Evolutionary conservation across 2,113 vertebrate species (phyloP).

Genomic region (Alethe castanea): DNA sequence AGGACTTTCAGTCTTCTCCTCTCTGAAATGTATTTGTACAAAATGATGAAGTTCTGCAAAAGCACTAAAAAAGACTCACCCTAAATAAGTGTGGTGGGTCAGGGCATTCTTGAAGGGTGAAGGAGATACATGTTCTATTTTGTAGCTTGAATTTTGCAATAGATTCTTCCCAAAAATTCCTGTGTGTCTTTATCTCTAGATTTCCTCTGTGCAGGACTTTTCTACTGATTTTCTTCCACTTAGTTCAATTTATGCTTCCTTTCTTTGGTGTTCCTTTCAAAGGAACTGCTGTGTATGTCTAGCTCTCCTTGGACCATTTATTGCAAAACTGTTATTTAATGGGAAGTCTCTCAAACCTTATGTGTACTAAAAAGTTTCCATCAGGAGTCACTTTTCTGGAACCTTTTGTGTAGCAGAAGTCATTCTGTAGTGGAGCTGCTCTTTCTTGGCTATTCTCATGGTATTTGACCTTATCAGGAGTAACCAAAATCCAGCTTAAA

Average conservation of each 20-base stretch:
- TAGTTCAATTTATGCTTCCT: not conserved
- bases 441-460: not conserved
- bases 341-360: not conserved
- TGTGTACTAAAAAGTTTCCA: not conserved
- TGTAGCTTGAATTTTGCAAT: not conserved
- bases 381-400: not conserved
- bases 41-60: not conserved
- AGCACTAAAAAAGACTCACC: not conserved
- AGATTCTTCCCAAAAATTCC: not conserved
- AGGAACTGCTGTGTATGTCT: not conserved
- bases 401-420: not conserved
- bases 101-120: not conserved
- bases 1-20: not conserved
- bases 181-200: not conserved
- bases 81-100: not conserved
- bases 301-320: not conserved
- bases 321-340: not conserved
- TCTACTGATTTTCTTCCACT: not conserved
- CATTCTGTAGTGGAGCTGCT: not conserved
- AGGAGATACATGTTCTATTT: not conserved
- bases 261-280: not conserved
- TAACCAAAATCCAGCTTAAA: not conserved
- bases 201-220: not conserved
- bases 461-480: not conserved
- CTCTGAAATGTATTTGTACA: not conserved